phyloP scores from a whole-genome alignment of 2,113 vertebrate genomes.

The Bos javanicus region DNA sequence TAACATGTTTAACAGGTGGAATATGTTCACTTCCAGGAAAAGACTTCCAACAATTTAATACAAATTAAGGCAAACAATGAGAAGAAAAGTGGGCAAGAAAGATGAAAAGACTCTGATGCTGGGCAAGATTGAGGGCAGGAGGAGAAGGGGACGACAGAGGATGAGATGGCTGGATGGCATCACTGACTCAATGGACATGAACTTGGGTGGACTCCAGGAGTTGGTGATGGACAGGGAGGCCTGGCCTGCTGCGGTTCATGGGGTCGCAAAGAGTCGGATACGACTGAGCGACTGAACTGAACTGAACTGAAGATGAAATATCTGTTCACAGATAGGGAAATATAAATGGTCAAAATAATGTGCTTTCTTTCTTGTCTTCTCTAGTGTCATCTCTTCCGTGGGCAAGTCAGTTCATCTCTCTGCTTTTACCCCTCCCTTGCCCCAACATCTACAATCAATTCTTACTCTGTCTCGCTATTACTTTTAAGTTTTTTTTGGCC shows the following conservation, averaged over 20 bases:
- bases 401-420: too few species aligned
- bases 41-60: background rate
- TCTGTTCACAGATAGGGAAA: background rate
- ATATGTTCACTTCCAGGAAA: background rate
- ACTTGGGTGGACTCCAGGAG: too few species aligned
- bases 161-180: too few species aligned
- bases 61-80: background rate
- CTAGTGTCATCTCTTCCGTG: too few species aligned
- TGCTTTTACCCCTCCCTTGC: background rate
- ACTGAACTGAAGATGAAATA: background rate
- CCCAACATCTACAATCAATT: background rate
- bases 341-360: background rate
- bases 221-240: too few species aligned
- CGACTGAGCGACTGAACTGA: too few species aligned
- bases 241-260: too few species aligned
- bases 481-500: background rate
- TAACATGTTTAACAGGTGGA: background rate
- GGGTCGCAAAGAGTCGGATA: too few species aligned
- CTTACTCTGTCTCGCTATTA: background rate
- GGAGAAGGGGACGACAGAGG: too few species aligned
- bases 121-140: background rate
- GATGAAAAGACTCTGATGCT: background rate
- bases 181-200: too few species aligned
- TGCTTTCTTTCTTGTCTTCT: background rate
- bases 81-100: background rate